phyloP scores from a whole-genome alignment of 2,113 vertebrate species.

The Kryptolebias marmoratus region DNA sequence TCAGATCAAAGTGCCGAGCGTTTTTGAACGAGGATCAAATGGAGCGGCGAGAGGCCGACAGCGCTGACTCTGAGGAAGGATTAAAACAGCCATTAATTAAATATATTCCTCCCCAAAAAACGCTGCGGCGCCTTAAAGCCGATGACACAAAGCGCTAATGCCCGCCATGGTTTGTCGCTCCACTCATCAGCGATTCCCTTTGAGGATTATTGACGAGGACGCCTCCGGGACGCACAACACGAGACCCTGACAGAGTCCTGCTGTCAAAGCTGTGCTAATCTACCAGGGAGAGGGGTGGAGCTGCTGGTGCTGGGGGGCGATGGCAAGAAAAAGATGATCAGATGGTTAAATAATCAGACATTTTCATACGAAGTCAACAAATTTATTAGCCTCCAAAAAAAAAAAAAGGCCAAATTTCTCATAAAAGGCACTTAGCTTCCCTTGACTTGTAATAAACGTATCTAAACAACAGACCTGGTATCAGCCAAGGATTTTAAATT shows the following conservation, averaged over 20 bases:
- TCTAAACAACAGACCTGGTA: constrained; percentile 64
- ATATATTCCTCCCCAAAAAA: constrained; percentile 66
- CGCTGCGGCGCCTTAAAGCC: constrained; percentile 66
- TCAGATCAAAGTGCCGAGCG: constrained; percentile 69
- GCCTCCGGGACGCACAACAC: constrained; percentile 63
- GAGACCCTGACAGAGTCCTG: constrained; percentile 19
- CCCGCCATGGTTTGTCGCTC: constrained; percentile 67
- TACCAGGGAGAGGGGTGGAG: constrained; percentile 1
- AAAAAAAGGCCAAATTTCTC: constrained; percentile 47
- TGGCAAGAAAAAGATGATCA: constrained; percentile 18
- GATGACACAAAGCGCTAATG: constrained; percentile 66
- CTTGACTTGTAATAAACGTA: constrained; percentile 65
- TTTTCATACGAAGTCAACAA: constrained; percentile 66
- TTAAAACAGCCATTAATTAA: constrained; percentile 76
- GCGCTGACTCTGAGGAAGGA: constrained; percentile 56
- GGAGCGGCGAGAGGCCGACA: constrained; percentile 65
- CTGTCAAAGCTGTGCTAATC: background rate
- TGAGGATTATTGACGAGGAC: constrained; percentile 72
- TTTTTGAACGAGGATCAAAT: constrained; percentile 71
- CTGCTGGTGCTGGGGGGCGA: too few species aligned
- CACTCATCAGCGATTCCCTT: constrained; percentile 78
- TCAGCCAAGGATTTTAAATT: constrained; percentile 77
- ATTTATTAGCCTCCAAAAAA: constrained; percentile 75
- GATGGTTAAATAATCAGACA: constrained; percentile 11
- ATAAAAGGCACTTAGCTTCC: constrained; percentile 80